These are phyloP conservation scores for Chondrilla cf. caribensis DNA, from an alignment of 37 sponge, comb jelly and placozoan species.

Conservation along the genomic window DNA sequence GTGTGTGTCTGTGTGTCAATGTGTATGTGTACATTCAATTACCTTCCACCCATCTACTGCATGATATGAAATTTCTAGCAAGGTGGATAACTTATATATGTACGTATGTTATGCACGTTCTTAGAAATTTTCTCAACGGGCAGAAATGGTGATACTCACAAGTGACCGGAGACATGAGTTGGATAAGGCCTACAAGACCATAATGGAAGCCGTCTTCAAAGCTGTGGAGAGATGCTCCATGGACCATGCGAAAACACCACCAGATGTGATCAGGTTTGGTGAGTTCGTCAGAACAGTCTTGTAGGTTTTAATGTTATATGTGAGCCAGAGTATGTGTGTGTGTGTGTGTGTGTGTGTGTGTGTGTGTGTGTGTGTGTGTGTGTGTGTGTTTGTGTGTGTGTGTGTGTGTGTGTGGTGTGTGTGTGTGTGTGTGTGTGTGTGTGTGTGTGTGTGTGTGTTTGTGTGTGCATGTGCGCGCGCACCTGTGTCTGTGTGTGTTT, in stretches of 20 bases:
- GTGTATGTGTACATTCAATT: no score
- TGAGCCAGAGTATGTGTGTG: no score
- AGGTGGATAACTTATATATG: background rate
- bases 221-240: slow-evolving; percentile 67
- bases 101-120: background rate
- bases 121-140: slow-evolving; percentile 62
- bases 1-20: no score
- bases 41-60: background rate
- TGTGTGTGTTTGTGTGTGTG: background rate
- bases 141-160: slow-evolving; percentile 59
- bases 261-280: slow-evolving; percentile 88
- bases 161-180: slow-evolving; percentile 65
- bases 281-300: no score
- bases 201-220: slow-evolving; percentile 60
- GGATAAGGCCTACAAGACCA: slow-evolving; percentile 68
- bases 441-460: no score
- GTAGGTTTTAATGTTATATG: no score
- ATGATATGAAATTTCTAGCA: no score
- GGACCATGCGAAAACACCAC: slow-evolving; percentile 80
- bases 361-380: background rate
- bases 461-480: no score
- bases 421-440: background rate
- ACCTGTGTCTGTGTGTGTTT: no score
- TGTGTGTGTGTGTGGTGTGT: background rate
- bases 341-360: background rate